Percentiles rank a stretch among this genome's conserved stretches.
phyloP scores from a whole-genome alignment of 2,888 invertebrate genomes.

The Alitta virens region DNA sequence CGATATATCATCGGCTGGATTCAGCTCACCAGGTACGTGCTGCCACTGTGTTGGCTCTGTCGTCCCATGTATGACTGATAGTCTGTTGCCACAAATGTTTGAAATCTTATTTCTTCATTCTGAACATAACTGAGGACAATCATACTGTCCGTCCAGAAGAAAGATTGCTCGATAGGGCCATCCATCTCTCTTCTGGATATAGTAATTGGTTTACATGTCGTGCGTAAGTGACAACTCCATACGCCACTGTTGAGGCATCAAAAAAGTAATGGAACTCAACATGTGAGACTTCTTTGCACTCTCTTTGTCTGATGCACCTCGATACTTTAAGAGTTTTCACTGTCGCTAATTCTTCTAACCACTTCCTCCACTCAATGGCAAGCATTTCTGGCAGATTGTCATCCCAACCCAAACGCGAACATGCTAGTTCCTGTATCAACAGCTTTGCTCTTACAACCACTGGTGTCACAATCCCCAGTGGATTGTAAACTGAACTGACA shows the following conservation, averaged over 20 bases:
- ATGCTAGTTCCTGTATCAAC: slow-evolving; percentile 10
- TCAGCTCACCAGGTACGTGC: slow-evolving; percentile 25
- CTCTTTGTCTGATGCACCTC: not conserved
- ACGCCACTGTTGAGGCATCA: no score
- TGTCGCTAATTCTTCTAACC: not conserved
- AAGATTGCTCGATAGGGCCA: no score
- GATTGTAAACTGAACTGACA: slow-evolving; percentile 16
- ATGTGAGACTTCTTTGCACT: not conserved
- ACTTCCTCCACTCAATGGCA: slow-evolving; percentile 8
- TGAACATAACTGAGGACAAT: slow-evolving; percentile 31
- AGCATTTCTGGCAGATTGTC: slow-evolving; percentile 8
- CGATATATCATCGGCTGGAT: slow-evolving; percentile 33
- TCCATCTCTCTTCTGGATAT: no score
- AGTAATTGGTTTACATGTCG: no score
- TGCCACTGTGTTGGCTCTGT: slow-evolving; percentile 16
- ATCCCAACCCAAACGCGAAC: slow-evolving; percentile 9
- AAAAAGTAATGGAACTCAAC: slow-evolving; percentile 14
- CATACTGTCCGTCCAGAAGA: slow-evolving; percentile 31
- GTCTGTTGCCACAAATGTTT: slow-evolving; percentile 35
- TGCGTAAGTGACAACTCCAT: no score
- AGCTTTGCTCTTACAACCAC: slow-evolving; percentile 32
- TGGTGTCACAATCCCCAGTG: slow-evolving; percentile 56
- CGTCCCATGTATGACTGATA: slow-evolving; percentile 28
- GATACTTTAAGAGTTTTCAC: not conserved
- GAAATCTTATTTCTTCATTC: slow-evolving; percentile 32